phyloP scores from a whole-genome alignment of 1,140 invertebrate species.

The Psix sp. region DNA sequence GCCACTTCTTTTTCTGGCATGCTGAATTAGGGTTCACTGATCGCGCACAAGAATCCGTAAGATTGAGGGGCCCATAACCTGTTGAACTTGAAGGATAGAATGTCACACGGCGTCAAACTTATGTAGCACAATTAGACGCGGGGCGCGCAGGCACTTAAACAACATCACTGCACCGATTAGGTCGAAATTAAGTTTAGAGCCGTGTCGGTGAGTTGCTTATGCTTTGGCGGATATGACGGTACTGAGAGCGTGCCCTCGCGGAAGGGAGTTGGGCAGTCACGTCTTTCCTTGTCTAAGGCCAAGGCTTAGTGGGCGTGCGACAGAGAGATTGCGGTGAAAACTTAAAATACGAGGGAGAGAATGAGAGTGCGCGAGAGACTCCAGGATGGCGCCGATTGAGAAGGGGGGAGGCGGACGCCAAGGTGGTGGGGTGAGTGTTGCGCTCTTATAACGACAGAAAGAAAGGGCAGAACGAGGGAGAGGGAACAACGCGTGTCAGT shows the following conservation, averaged over 20 bases:
- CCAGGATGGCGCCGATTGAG: conserved; percentile 26
- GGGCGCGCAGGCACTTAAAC: too few species aligned
- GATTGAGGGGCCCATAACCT: conserved; percentile 18
- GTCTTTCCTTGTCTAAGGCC: conserved; percentile 20
- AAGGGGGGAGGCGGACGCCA: conserved; percentile 4
- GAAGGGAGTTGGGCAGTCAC: conserved; percentile 44
- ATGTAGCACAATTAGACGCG: too few species aligned
- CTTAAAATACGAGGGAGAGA: conserved; percentile 65
- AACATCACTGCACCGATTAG: too few species aligned
- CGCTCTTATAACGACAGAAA: conserved; percentile 9
- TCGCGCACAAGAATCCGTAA: conserved; percentile 16
- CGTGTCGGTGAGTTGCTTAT: conserved; percentile 63
- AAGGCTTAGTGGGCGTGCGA: conserved; percentile 64
- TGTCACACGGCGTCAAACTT: too few species aligned
- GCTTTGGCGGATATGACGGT: conserved; percentile 74
- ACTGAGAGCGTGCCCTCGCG: conserved; percentile 66
- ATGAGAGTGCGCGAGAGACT: conserved; percentile 32
- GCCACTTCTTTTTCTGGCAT: conserved; percentile 77
- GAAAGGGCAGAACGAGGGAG: conserved; percentile 30
- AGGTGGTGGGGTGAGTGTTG: conserved; percentile 14
- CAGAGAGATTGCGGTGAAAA: conserved; percentile 66
- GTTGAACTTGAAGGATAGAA: conserved; percentile 15
- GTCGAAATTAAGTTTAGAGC: too few species aligned
- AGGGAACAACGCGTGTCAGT: conserved; percentile 75
- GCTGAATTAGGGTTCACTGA: conserved; percentile 34